These are phyloP conservation scores for Antedon mediterranea DNA, from an alignment of 53 echinoderm and acorn worm genomes.

Conservation along the genomic window DNA sequence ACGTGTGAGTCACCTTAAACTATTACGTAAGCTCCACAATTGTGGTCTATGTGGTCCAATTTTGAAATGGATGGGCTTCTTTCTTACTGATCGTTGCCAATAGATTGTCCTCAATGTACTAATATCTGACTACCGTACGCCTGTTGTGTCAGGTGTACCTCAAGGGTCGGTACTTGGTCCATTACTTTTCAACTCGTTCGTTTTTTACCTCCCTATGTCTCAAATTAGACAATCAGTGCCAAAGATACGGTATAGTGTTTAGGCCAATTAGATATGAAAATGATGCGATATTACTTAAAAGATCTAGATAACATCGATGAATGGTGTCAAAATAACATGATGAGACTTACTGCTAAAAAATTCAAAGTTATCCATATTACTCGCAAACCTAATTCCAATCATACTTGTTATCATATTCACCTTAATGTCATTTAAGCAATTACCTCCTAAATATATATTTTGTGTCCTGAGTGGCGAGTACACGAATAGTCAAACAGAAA, in stretches of 20 bases:
- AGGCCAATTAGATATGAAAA: not conserved
- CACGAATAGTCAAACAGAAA: too few relatives aligned
- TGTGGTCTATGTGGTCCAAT: slow-evolving; percentile 7
- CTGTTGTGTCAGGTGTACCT: not conserved
- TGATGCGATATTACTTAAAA: not conserved
- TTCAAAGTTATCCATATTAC: slow-evolving; percentile 9
- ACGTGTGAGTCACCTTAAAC: too few relatives aligned
- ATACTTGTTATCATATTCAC: not conserved
- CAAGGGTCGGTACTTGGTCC: slow-evolving; percentile 14
- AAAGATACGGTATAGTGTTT: not conserved
- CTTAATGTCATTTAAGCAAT: not conserved
- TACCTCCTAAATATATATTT: too few relatives aligned
- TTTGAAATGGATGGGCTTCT: slow-evolving; percentile 20
- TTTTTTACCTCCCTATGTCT: slow-evolving; percentile 2
- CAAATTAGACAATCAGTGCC: too few relatives aligned
- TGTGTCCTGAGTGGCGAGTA: too few relatives aligned
- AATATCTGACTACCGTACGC: too few relatives aligned
- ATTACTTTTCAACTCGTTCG: slow-evolving; percentile 5
- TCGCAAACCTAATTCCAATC: not conserved
- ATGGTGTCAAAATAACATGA: slow-evolving; percentile 3
- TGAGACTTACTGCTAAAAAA: not conserved
- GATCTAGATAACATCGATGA: not conserved
- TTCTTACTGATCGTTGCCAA: slow-evolving; percentile 4
- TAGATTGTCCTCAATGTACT: slow-evolving; percentile 7
- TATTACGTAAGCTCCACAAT: too few relatives aligned